These are phyloP conservation scores for Lepidurus packardi DNA, from an alignment of 1,140 invertebrate species.

Conservation along the genomic window DNA sequence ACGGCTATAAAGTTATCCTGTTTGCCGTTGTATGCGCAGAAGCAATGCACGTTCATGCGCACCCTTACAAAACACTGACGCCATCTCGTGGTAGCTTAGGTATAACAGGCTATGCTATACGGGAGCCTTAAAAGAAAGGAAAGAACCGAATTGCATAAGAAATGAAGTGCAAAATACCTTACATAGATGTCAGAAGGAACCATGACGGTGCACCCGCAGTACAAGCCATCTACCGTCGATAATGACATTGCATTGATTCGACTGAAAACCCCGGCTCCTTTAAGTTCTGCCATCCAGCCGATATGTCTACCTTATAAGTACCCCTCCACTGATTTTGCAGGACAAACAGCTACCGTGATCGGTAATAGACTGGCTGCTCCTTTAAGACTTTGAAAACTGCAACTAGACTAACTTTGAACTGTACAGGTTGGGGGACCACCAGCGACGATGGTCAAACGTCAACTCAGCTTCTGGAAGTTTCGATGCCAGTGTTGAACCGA, in stretches of 20 bases:
- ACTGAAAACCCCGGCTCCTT: conserved; percentile 47
- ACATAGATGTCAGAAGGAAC: not conserved
- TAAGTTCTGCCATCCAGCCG: conserved; percentile 52
- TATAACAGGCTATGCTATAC: too few relatives aligned
- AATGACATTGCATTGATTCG: conserved; percentile 60
- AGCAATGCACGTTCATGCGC: too few relatives aligned
- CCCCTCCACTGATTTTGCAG: conserved; percentile 46
- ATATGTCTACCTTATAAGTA: conserved; percentile 60
- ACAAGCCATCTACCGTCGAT: conserved; percentile 40
- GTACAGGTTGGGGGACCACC: conserved; percentile 26
- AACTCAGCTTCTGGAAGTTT: conserved; percentile 19
- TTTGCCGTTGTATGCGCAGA: too few relatives aligned
- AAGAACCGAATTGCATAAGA: too few relatives aligned
- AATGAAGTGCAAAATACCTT: too few relatives aligned
- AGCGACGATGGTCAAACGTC: not conserved
- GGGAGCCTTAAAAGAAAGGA: too few relatives aligned
- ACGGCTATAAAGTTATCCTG: too few relatives aligned
- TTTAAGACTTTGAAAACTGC: not conserved
- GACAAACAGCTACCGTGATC: conserved; percentile 34
- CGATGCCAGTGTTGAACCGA: conserved; percentile 25
- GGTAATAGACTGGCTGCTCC: not conserved
- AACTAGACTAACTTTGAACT: not conserved
- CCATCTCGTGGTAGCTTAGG: too few relatives aligned
- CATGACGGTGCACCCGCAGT: conserved; percentile 45
- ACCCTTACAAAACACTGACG: too few relatives aligned